A percentile compares a stretch with the other conserved stretches of the same genome.
Evolutionary conservation across 2,888 invertebrate genomes (phyloP).

Genomic region (Eilema sororculum): DNA sequence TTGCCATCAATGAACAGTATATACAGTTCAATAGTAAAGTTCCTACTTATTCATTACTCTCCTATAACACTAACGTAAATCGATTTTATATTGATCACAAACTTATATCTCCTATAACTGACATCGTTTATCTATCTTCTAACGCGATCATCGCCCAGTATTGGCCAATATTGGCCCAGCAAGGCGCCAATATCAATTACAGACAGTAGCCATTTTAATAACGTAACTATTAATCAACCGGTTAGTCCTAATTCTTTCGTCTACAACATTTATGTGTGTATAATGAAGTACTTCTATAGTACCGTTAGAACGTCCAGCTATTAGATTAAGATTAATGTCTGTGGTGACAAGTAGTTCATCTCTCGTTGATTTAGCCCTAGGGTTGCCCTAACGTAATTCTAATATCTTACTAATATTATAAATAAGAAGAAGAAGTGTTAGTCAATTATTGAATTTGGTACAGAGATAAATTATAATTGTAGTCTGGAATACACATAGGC

Average conservation of each 20-base stretch:
- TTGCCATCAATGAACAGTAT: too few relatives aligned
- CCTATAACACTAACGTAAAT: neutral
- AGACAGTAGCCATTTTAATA: conserved; percentile 39
- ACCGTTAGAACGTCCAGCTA: conserved; percentile 12
- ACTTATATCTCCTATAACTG: neutral
- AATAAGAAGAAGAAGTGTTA: too few relatives aligned
- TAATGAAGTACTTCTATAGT: conserved; percentile 32
- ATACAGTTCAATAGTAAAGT: neutral
- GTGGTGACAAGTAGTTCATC: conserved; percentile 13
- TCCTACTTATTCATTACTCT: neutral
- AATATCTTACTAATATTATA: too few relatives aligned
- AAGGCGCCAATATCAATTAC: conserved; percentile 37
- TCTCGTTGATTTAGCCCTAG: conserved; percentile 2
- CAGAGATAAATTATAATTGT: too few relatives aligned
- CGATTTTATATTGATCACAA: neutral
- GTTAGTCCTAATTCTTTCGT: conserved; percentile 40
- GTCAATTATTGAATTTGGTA: too few relatives aligned
- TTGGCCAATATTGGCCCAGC: conserved; percentile 39
- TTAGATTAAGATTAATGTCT: conserved; percentile 27
- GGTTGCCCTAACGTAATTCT: neutral
- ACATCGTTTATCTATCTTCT: conserved; percentile 12
- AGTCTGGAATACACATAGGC: too few relatives aligned
- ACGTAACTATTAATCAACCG: conserved; percentile 44
- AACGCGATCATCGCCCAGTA: neutral
- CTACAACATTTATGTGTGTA: conserved; percentile 23